A percentile compares a stretch with the other conserved stretches of the same genome.
Conservation (phyloP, 1,140 invertebrate species). For the Fopius arisanus region DNA sequence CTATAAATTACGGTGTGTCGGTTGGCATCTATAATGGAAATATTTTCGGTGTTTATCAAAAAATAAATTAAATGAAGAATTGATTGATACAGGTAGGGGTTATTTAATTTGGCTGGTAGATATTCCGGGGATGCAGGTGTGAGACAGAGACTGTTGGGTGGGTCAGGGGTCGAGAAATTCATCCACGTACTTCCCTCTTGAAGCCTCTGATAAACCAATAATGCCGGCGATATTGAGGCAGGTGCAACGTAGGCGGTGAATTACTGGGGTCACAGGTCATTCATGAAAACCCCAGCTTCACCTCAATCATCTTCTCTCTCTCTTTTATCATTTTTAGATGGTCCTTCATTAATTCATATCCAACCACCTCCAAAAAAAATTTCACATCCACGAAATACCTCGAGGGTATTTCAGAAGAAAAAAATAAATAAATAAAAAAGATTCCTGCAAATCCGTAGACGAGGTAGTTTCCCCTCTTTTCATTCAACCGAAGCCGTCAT, state of each 20-base stretch:
- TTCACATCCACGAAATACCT: no score
- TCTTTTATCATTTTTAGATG: neutral
- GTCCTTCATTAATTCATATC: neutral
- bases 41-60: neutral
- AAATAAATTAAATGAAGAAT: neutral
- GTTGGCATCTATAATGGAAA: neutral
- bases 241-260: constrained; percentile 62
- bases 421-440: neutral
- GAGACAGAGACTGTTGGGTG: neutral
- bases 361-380: neutral
- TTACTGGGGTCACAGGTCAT: constrained; percentile 58
- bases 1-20: neutral
- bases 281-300: constrained; percentile 40
- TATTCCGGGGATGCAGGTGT: constrained; percentile 19
- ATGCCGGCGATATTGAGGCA: constrained; percentile 53
- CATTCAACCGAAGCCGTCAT: constrained; percentile 33
- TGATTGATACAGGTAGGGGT: neutral
- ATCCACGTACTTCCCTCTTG: constrained; percentile 39
- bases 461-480: neutral
- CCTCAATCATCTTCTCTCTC: constrained; percentile 37
- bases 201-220: constrained; percentile 57
- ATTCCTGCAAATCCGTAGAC: neutral
- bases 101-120: neutral
- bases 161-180: constrained; percentile 49
- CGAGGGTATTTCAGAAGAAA: no score